Evolutionary conservation across 2,888 invertebrate genomes (phyloP), one percentile per base, ranked within the genome.

Genomic region (Cephus runcator): DNA sequence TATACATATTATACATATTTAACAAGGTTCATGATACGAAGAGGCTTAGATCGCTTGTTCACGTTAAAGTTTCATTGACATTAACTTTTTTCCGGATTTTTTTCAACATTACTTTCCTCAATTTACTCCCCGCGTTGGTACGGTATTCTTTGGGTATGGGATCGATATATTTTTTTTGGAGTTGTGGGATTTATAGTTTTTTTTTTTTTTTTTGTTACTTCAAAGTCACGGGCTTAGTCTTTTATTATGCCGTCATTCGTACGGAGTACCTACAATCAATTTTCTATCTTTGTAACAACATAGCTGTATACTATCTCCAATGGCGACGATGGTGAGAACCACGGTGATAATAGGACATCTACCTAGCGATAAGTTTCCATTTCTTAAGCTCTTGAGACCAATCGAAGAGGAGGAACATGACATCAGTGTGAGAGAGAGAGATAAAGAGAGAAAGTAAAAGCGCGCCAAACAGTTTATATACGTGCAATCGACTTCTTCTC

Each of bases 301-400:
- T 56, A 56, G 56, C 9, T 15, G 23, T 23, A 2, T 23, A 23
- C 23, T 56, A 56, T 56, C 56, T 9, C 23, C 23, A 56, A 23
- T 56, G 56, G 2, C 23, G 9, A 23, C 56, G 56, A 23, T 23
- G 56, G 9, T 85, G 86, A 87, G 84, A 85, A 83, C 84, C 87
- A 81, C 85, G 78, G 83, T 78, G 89, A 90, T 90, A 90, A 83
- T 81, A 88, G 90, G 90, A 85, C 90, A 86, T 89, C 89, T 84
- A 89, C 90, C 89, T 87, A 88, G 77, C 82, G 90, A 90, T 89
- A 90, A 89, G 78, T 79, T 69, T 71, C 31, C 15, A 31, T 31
- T 34, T 31, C 31, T 31, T 30, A 31, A 71, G 56, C 23, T 56
- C 56, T 56, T 56, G 6, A 23, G 56, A 56, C 56, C 56, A 23